Percentiles rank a stretch among this genome's conserved stretches.
Conservation (phyloP, 2,113 vertebrate species). For the Thymallus thymallus region DNA sequence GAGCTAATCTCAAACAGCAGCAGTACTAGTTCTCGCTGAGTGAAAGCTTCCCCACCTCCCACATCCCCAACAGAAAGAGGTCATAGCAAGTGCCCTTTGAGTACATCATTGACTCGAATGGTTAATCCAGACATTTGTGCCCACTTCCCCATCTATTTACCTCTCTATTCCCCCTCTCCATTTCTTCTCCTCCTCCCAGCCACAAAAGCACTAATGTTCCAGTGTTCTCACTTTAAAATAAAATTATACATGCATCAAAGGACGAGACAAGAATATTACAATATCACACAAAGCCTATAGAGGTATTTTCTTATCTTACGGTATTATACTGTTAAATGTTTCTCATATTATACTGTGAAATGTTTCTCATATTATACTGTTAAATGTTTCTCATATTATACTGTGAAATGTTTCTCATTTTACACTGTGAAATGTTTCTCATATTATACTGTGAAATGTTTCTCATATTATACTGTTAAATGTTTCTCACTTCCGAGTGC, state of each 20-base stretch:
- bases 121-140: slow-evolving; percentile 18
- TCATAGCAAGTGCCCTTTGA: slow-evolving; percentile 1
- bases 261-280: slow-evolving; percentile 6
- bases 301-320: slow-evolving; percentile 31
- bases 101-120: slow-evolving; percentile 10
- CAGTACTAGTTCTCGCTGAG: slow-evolving; percentile 11
- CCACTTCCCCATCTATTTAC: slow-evolving; percentile 3
- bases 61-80: slow-evolving; percentile 28
- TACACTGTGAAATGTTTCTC: slow-evolving; percentile 17
- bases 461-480: too few species aligned
- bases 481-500: neutral
- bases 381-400: slow-evolving; percentile 9
- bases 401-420: too few species aligned
- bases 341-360: slow-evolving; percentile 16
- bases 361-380: slow-evolving; percentile 9
- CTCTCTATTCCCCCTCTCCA: neutral
- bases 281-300: slow-evolving; percentile 25
- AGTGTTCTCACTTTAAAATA: neutral
- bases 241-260: slow-evolving; percentile 18
- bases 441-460: slow-evolving; percentile 18
- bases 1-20: too few species aligned
- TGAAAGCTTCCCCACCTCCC: slow-evolving; percentile 27
- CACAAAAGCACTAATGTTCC: slow-evolving; percentile 6
- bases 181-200: slow-evolving; percentile 2
- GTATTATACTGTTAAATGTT: slow-evolving; percentile 21